phyloP scores from a whole-genome alignment of 2,797 vertebrate species.

The Melanotaenia boesemani region DNA sequence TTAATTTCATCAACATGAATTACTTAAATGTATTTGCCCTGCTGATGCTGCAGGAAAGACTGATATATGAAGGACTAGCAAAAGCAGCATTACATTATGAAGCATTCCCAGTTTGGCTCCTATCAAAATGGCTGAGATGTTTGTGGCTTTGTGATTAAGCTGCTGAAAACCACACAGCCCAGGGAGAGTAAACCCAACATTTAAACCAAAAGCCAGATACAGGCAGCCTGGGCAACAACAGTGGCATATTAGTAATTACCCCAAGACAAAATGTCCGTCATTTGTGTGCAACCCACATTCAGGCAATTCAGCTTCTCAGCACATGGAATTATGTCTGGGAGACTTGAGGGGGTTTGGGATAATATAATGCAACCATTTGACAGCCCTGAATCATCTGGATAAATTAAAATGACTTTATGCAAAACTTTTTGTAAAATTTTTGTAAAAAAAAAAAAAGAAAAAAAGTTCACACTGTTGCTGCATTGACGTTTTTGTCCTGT shows the following conservation, averaged over 20 bases:
- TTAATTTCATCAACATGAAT: constrained; percentile 72
- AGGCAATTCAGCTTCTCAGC: constrained; percentile 76
- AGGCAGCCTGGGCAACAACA: constrained; percentile 82
- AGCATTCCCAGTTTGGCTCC: constrained; percentile 79
- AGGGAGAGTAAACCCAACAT: constrained; percentile 80
- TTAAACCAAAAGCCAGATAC: constrained; percentile 83
- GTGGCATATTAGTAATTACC: constrained; percentile 85
- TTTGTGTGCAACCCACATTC: constrained; percentile 81
- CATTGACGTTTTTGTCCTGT: not conserved
- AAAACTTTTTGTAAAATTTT: constrained; percentile 29
- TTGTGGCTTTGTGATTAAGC: constrained; percentile 83
- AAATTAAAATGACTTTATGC: constrained; percentile 63
- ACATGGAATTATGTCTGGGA: constrained; percentile 76
- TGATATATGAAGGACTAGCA: constrained; percentile 64
- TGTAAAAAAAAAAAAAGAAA: not conserved
- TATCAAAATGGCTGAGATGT: constrained; percentile 84
- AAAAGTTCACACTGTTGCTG: constrained; percentile 11
- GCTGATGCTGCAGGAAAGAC: constrained; percentile 76
- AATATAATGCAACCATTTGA: constrained; percentile 65
- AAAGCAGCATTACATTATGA: constrained; percentile 65
- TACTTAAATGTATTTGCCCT: constrained; percentile 47
- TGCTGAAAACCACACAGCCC: constrained; percentile 81
- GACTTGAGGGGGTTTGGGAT: constrained; percentile 59
- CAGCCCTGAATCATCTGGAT: constrained; percentile 60
- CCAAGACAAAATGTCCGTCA: constrained; percentile 82